Evolutionary conservation across 2,113 vertebrate genomes (phyloP), one percentile per base, ranked within the genome.

Genomic region (Gopherus flavomarginatus): DNA sequence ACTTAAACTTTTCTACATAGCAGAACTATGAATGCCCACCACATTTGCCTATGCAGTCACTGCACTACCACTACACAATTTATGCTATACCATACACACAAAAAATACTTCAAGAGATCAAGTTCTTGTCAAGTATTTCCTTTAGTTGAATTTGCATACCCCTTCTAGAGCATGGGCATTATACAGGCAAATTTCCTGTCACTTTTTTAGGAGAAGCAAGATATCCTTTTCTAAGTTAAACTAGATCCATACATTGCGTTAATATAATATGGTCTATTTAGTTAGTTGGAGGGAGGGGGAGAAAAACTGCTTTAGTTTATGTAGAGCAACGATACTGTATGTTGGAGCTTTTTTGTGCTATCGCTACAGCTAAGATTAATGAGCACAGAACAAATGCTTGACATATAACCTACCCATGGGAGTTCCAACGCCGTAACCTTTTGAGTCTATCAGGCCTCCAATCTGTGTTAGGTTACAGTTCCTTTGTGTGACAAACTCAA

Each of bases 391-490:
- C 56, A 91, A 94, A 75, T 4, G 38, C 75, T 69, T 96, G 93
- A 85, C 88, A 69, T 81, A 78, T 82, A 89, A 99, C 99, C 56
- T 99, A 99, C 99, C 99, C 99, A 99, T 99, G 54, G 99, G 99
- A 80, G 99, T 99, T 95, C 99, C 99, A 24, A 99, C 99, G 0
- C 99, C 99, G 1, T 99, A 99, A 93, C 99, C 99, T 98, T 99
- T 99, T 94, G 99, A 99, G 98, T 99, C 99, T 96, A 99, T 99
- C 92, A 99, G 99, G 94, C 99, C 99, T 82, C 99, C 99, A 62
- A 99, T 99, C 98, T 99, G 99, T 38, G 99, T 99, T 88, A 99
- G 99, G 98, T 99, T 99, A 98, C 99, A 99, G 97, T 99, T 99
- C 94, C 99, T 98, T 97, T 99, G 99, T 5, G 99, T 99, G 96